A percentile compares a stretch with the other conserved stretches of the same genome.
phyloP scores from a whole-genome alignment of 2,888 invertebrate species.

The Coelopa pilipes region DNA sequence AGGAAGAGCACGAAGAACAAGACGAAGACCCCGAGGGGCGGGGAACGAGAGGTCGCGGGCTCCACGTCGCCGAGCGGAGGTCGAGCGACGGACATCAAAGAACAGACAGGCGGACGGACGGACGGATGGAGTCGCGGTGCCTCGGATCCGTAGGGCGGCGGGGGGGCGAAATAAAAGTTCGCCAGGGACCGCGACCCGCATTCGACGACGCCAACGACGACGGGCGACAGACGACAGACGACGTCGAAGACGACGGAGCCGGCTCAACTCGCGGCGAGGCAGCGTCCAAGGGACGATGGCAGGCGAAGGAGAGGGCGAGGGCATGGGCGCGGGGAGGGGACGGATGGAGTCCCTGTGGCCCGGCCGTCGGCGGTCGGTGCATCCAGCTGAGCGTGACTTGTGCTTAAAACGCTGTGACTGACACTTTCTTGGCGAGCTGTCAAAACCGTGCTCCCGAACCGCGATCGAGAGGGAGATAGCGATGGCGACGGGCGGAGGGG shows the following conservation, averaged over 20 bases:
- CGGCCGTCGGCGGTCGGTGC: not conserved
- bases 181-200: constrained; percentile 27
- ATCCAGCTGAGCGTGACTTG: constrained; percentile 24
- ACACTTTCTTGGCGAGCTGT: constrained; percentile 31
- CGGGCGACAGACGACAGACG: not conserved
- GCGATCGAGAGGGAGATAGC: not conserved
- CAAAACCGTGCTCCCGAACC: constrained; percentile 7
- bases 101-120: not conserved
- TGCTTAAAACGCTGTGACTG: constrained; percentile 25
- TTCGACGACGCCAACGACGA: constrained; percentile 11
- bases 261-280: not conserved
- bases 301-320: not conserved
- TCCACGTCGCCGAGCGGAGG: not conserved
- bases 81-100: not conserved
- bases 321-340: not conserved
- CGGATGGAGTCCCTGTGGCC: no score
- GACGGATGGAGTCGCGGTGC: constrained; percentile 13
- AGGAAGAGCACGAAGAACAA: not conserved
- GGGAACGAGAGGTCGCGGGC: no score
- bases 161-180: constrained; percentile 13
- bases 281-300: not conserved
- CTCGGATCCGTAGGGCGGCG: not conserved
- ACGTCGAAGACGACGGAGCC: not conserved
- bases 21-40: not conserved
- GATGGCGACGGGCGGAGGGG: not conserved